Percentiles rank a stretch among this genome's conserved stretches.
Conservation (phyloP, 2,797 vertebrate species). For the Brotula barbata region DNA sequence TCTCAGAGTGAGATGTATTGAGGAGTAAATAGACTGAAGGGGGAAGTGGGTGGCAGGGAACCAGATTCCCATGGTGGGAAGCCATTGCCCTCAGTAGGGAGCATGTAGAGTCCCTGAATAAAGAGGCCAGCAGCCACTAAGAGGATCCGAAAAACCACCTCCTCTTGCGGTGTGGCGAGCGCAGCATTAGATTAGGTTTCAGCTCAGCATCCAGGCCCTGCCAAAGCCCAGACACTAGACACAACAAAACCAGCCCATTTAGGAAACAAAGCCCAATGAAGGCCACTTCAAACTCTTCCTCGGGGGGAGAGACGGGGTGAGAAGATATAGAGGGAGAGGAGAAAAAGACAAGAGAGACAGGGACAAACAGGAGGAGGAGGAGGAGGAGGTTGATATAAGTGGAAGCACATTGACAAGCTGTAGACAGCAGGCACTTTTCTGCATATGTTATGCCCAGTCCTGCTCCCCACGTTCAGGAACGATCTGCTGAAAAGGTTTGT, state of each 20-base stretch:
- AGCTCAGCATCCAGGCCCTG: constrained; percentile 54
- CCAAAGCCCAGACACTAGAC: constrained; percentile 65
- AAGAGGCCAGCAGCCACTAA: constrained; percentile 59
- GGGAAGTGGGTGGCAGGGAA: constrained; percentile 18
- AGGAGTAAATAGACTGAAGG: constrained; percentile 9
- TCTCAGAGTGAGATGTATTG: constrained; percentile 11
- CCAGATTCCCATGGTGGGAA: constrained; percentile 36
- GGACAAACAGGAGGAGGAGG: constrained; percentile 17
- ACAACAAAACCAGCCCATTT: constrained; percentile 69
- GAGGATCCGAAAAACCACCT: constrained; percentile 58
- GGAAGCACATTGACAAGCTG: constrained; percentile 71
- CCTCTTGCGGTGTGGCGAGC: constrained; percentile 51
- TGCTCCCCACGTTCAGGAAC: constrained; percentile 28
- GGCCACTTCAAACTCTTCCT: constrained; percentile 68
- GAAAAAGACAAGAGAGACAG: constrained; percentile 34
- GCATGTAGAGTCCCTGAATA: constrained; percentile 48
- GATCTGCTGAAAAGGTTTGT: constrained; percentile 50
- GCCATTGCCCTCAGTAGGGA: constrained; percentile 36
- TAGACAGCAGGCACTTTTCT: constrained; percentile 57
- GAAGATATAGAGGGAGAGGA: constrained; percentile 42
- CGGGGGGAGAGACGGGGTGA: constrained; percentile 26
- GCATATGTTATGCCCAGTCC: constrained; percentile 33
- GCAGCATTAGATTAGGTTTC: constrained; percentile 62
- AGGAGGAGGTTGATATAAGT: constrained; percentile 55
- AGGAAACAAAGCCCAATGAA: constrained; percentile 64